Evolutionary conservation across 2,797 vertebrate genomes (phyloP), one percentile per base, ranked within the genome.

Genomic region (Chelon labrosus): DNA sequence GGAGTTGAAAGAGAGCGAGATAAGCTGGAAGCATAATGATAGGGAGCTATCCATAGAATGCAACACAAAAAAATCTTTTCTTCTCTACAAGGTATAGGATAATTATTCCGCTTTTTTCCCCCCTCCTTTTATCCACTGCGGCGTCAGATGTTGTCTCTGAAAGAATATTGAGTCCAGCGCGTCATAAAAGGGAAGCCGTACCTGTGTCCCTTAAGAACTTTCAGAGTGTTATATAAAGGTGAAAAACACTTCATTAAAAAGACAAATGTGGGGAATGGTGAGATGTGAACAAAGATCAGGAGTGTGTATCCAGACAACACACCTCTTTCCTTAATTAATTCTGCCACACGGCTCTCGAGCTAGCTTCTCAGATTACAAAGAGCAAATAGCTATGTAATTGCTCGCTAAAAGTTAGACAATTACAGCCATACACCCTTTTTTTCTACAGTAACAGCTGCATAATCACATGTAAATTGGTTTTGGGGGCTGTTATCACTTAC

Each of bases 381-480:
- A 88, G 79, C 63, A 94, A 94, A 93, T 88, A 83, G 92, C 80
- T 53, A 73, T 61, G 73, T 90, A 94, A 95, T 94, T 91, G 88
- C 84, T 84, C 75, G 82, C 84, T 81, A 91, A 94, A 95, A 94
- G 92, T 94, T 90, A 75, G 77, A 91, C 91, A 90, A 93, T 93
- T 91, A 91, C 75, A 83, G 81, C 83, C 55, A 69, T 79, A 78
- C 81, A 76, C 70, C 84, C 81, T 85, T 17, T 16, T 41, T 79
- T 87, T 83, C 79, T 74, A 77, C 85, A 86, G 87, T 90, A 92
- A 90, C 88, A 90, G 89, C 91, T 85, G 91, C 87, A 92, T 93
- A 93, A 94, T 94, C 81, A 84, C 72, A 94, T 94, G 93, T 75
- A 94, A 94, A 94, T 94, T 25, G 88, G 84, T 81, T 66, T 67